Percentiles rank a stretch among this genome's conserved stretches.
phyloP scores from a whole-genome alignment of 1,140 invertebrate genomes.

The Episyrphus balteatus region DNA sequence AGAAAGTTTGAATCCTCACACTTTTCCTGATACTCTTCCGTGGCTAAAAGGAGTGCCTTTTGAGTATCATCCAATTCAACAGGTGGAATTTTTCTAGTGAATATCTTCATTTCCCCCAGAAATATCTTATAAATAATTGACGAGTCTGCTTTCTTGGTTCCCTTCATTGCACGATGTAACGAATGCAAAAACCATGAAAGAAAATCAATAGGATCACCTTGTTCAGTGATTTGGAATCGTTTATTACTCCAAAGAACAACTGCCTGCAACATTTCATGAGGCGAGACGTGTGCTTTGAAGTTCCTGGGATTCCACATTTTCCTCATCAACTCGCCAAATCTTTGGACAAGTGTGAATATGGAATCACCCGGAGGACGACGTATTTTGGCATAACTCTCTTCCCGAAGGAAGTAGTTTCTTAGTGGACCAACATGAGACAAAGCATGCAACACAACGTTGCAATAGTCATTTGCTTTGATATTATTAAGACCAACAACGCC shows the following conservation, averaged over 20 bases:
- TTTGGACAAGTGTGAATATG: slow-evolving; percentile 80
- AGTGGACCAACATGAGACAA: slow-evolving; percentile 90
- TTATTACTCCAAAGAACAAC: slow-evolving; percentile 98
- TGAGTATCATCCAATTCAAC: slow-evolving; percentile 85
- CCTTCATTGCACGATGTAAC: slow-evolving; percentile 81
- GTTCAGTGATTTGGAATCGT: slow-evolving; percentile 95
- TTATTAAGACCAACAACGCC: slow-evolving; percentile 97
- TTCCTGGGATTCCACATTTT: slow-evolving; percentile 99
- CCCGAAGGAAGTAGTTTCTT: slow-evolving; percentile 88
- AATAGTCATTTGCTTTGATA: slow-evolving; percentile 99
- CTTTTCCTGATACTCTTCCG: slow-evolving; percentile 80
- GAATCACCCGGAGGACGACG: slow-evolving; percentile 89
- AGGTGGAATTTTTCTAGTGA: slow-evolving; percentile 86
- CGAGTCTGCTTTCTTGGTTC: slow-evolving; percentile 69
- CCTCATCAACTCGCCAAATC: slow-evolving; percentile 93
- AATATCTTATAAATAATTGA: slow-evolving; percentile 94
- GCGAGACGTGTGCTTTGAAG: slow-evolving; percentile 98
- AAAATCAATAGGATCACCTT: slow-evolving; percentile 97
- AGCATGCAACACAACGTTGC: slow-evolving; percentile 95
- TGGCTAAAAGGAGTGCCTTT: slow-evolving; percentile 62
- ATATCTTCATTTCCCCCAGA: slow-evolving; percentile 90
- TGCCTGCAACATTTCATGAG: slow-evolving; percentile 99
- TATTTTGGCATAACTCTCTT: slow-evolving; percentile 82
- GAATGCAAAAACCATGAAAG: slow-evolving; percentile 94
- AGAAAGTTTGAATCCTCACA: slow-evolving; percentile 85